phyloP scores from a whole-genome alignment of 53 echinoderm and acorn worm genomes.

The Patiria pectinifera region DNA sequence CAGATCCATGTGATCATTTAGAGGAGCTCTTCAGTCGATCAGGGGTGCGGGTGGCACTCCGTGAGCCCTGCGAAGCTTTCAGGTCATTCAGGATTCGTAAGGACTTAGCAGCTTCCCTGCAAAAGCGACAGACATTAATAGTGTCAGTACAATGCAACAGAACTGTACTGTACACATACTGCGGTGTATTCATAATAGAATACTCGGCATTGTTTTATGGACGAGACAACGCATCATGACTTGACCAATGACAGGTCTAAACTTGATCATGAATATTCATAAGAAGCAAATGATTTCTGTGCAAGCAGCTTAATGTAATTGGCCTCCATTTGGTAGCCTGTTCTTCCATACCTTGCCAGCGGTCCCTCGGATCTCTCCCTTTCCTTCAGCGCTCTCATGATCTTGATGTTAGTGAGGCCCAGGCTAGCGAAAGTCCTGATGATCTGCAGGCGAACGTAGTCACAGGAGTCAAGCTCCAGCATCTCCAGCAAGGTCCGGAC shows the following conservation, averaged over 20 bases:
- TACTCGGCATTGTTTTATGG: too few species aligned
- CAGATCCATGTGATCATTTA: neutral
- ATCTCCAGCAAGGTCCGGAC: constrained; percentile 87
- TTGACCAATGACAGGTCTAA: too few species aligned
- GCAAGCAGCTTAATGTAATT: too few species aligned
- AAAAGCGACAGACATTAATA: neutral
- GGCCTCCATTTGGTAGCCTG: neutral
- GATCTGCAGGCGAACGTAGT: constrained; percentile 93
- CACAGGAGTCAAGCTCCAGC: constrained; percentile 95
- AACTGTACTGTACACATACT: too few species aligned
- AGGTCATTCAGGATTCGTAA: constrained; percentile 65
- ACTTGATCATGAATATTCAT: neutral
- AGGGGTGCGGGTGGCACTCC: constrained; percentile 40
- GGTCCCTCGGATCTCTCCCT: constrained; percentile 89
- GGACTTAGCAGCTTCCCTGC: constrained; percentile 80
- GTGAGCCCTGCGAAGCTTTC: constrained; percentile 37
- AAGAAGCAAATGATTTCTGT: too few species aligned
- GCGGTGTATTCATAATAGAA: too few species aligned
- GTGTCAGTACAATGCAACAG: too few species aligned
- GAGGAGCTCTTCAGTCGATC: constrained; percentile 6
- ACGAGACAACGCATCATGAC: too few species aligned
- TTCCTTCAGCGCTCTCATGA: constrained; percentile 85
- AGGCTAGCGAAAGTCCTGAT: constrained; percentile 86
- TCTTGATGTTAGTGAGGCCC: constrained; percentile 86
- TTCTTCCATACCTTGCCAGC: constrained; percentile 75